Evolutionary conservation across 2,797 vertebrate genomes (phyloP).

Genomic region (Catamblyrhynchus diadema): DNA sequence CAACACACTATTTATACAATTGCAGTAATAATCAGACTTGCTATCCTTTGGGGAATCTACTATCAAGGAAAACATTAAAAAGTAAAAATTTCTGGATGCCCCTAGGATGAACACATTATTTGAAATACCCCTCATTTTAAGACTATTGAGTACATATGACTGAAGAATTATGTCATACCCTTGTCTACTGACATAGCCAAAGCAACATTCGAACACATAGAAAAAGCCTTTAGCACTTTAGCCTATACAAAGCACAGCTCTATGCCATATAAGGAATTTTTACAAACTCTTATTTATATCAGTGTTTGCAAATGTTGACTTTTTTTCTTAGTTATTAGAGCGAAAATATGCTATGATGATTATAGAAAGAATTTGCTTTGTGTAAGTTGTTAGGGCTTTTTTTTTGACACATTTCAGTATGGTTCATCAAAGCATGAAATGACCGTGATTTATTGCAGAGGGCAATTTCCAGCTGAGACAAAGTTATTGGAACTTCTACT

Average conservation of each 20-base stretch:
- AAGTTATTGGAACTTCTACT: conserved; percentile 17
- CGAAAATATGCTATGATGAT: background rate
- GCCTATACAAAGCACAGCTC: background rate
- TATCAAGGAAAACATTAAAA: background rate
- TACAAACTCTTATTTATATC: background rate
- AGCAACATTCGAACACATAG: background rate
- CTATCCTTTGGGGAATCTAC: background rate
- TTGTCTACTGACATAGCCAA: background rate
- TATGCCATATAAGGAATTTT: background rate
- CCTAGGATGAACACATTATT: background rate
- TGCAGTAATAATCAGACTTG: background rate
- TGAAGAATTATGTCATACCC: background rate
- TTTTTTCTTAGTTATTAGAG: background rate
- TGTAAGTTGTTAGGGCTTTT: background rate
- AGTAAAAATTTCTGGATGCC: background rate
- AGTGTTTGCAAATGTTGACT: background rate
- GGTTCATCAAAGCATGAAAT: background rate
- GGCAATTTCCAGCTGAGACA: conserved; percentile 9
- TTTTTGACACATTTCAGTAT: background rate
- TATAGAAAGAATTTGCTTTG: background rate
- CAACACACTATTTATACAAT: background rate
- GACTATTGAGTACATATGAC: background rate
- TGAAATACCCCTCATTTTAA: background rate
- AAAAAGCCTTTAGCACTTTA: background rate
- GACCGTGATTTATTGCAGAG: background rate